Percentiles rank a stretch among this genome's conserved stretches.
phyloP scores from a whole-genome alignment of 2,113 vertebrate genomes.

The Nematolebias whitei region DNA sequence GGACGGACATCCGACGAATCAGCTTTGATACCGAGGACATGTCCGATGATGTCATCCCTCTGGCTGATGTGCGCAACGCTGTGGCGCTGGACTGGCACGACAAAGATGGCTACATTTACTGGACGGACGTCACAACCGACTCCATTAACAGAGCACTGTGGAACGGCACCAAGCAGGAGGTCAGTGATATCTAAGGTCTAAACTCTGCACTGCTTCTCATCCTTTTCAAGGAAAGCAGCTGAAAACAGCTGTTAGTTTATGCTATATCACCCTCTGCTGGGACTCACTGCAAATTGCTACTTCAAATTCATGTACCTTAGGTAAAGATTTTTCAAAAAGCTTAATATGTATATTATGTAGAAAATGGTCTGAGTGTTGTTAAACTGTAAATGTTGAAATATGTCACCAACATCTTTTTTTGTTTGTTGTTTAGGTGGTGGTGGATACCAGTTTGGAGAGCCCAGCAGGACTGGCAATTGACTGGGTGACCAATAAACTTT shows the following conservation, averaged over 20 bases:
- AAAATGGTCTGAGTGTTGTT: background rate
- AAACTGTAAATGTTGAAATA: background rate
- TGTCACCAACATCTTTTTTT: background rate
- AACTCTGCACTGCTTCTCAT: background rate
- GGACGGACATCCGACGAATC: conserved; percentile 99
- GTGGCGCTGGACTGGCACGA: conserved; percentile 98
- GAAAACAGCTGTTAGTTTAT: conserved; percentile 1
- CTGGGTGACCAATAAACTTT: conserved; percentile 95
- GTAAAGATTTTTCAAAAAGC: no score
- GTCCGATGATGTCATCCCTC: conserved; percentile 95
- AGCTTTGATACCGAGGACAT: conserved; percentile 98
- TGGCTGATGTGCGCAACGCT: conserved; percentile 95
- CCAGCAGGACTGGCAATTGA: conserved; percentile 98
- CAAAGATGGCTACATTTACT: conserved; percentile 92
- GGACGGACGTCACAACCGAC: conserved; percentile 97
- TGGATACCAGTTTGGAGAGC: conserved; percentile 96
- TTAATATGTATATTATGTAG: background rate
- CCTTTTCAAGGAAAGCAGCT: background rate
- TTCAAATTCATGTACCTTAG: background rate
- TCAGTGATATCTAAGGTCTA: conserved; percentile 61
- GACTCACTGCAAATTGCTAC: background rate
- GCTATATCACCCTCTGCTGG: conserved; percentile 64
- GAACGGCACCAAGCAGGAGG: conserved; percentile 95
- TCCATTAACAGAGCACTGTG: conserved; percentile 97
- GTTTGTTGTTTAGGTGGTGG: conserved; percentile 83